Percentiles rank a stretch among this genome's conserved stretches.
phyloP scores from a whole-genome alignment of 2,113 vertebrate species.

The Centrocercus urophasianus region DNA sequence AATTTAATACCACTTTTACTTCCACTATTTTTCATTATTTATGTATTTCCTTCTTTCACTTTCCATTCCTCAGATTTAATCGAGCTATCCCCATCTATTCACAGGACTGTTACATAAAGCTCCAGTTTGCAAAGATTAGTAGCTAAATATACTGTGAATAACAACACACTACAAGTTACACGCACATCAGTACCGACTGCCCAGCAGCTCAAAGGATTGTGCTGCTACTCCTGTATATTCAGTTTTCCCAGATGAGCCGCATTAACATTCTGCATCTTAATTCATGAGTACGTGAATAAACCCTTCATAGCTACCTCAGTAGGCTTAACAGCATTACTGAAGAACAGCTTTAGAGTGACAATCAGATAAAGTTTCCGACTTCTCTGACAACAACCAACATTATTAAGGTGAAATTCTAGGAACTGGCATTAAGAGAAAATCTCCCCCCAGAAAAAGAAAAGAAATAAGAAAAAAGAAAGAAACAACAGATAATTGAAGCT shows the following conservation, averaged over 20 bases:
- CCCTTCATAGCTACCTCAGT: neutral
- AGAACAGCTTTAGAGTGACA: neutral
- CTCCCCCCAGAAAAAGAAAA: neutral
- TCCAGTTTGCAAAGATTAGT: neutral
- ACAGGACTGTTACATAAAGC: neutral
- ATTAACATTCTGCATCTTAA: neutral
- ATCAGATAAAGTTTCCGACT: neutral
- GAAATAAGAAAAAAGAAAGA: no score
- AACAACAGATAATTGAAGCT: no score
- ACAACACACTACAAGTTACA: neutral
- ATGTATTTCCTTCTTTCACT: neutral
- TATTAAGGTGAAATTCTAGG: neutral
- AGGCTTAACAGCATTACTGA: neutral
- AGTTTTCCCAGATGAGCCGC: neutral
- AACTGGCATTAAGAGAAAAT: neutral
- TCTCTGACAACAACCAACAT: neutral
- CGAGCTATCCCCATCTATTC: neutral
- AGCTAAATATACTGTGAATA: neutral
- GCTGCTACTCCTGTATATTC: neutral
- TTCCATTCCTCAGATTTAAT: neutral
- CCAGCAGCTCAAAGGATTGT: neutral
- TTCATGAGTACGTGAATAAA: neutral
- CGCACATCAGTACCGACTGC: neutral
- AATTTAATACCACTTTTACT: neutral
- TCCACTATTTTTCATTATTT: neutral